Conservation (phyloP, 2,888 invertebrate species). For the Ectemnius cavifrons region DNA sequence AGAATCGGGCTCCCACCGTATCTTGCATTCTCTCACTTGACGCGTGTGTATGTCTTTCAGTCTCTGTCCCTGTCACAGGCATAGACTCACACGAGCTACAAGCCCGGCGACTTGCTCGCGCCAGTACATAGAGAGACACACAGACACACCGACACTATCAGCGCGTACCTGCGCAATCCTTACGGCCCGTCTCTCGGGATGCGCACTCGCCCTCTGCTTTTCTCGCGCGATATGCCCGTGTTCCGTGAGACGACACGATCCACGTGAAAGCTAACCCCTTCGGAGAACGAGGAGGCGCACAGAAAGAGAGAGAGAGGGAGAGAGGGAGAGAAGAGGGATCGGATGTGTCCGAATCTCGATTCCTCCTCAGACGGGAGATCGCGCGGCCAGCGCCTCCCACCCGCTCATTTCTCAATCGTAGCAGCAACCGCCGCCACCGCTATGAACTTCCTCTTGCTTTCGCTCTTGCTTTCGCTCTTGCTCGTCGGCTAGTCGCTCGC, state of each 20-base stretch:
- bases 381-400: not conserved
- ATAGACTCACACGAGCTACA: not conserved
- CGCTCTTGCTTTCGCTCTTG: too few species aligned
- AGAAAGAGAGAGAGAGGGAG: too few species aligned
- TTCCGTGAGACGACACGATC: conserved; percentile 16
- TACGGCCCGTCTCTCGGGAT: conserved; percentile 15
- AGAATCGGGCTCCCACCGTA: too few species aligned
- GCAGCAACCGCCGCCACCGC: not conserved
- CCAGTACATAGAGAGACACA: not conserved
- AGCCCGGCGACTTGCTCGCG: not conserved
- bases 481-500: not conserved
- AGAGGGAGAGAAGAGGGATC: too few species aligned
- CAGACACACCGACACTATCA: conserved; percentile 12
- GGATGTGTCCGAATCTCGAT: too few species aligned
- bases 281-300: not conserved
- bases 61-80: too few species aligned
- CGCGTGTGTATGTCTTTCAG: too few species aligned
- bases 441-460: too few species aligned
- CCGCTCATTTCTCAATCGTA: not conserved
- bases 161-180: conserved; percentile 50
- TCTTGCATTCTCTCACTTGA: too few species aligned
- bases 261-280: conserved; percentile 52
- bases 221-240: not conserved
- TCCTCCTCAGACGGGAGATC: too few species aligned
- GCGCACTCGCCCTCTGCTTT: conserved; percentile 14